Conservation (phyloP, 2,113 vertebrate genomes). For the Oceanodroma tethys region DNA sequence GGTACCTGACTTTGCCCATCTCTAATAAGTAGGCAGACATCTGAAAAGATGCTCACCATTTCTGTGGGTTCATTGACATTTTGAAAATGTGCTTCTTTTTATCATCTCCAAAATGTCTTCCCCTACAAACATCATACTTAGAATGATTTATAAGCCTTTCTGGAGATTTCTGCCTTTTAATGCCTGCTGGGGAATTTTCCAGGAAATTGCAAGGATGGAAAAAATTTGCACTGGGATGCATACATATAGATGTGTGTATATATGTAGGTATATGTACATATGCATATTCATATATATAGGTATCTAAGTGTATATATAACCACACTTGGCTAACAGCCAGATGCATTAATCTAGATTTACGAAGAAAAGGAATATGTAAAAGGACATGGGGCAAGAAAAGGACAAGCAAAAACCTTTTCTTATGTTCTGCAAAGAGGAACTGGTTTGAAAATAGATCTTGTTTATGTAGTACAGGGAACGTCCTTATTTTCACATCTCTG, state of each 20-base stretch:
- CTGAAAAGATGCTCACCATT: background rate
- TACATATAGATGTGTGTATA: background rate
- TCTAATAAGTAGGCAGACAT: conserved; percentile 23
- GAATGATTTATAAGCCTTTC: conserved; percentile 30
- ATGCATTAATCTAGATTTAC: background rate
- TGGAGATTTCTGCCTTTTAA: conserved; percentile 1
- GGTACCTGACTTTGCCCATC: background rate
- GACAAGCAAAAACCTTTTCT: background rate
- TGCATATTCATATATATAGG: background rate
- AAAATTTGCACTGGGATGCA: background rate
- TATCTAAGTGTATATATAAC: background rate
- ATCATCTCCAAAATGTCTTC: conserved; percentile 34
- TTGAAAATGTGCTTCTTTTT: conserved; percentile 51
- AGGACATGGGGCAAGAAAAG: background rate
- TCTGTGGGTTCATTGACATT: conserved; percentile 61
- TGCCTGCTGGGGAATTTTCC: background rate
- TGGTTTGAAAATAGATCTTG: background rate
- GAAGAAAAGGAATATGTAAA: background rate
- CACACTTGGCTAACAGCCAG: background rate
- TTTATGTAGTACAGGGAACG: background rate
- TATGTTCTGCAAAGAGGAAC: background rate
- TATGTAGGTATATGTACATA: background rate
- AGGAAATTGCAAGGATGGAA: background rate
- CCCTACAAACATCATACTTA: conserved; percentile 24
- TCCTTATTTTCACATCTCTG: background rate